Evolutionary conservation across 2,113 vertebrate species (phyloP).

Genomic region (Psammodynastes pulverulentus): DNA sequence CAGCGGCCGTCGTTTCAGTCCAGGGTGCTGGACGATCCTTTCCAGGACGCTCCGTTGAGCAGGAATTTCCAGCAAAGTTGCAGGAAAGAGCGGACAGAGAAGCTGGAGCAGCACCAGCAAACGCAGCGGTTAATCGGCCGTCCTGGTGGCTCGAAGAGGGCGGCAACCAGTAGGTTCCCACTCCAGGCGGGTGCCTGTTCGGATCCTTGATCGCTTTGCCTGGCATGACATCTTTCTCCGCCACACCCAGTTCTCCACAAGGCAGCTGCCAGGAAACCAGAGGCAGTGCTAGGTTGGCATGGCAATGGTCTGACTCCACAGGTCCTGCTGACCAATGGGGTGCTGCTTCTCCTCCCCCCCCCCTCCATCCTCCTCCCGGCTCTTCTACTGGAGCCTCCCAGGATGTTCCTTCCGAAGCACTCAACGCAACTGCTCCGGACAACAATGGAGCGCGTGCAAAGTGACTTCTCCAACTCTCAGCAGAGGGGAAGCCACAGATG

Average conservation of each 20-base stretch:
- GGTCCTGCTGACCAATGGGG: constrained; percentile 71
- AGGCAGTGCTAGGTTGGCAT: constrained; percentile 73
- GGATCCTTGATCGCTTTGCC: constrained; percentile 18
- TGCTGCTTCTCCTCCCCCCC: constrained; percentile 26
- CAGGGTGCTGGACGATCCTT: not conserved
- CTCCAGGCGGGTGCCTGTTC: constrained; percentile 15
- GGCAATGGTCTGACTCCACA: constrained; percentile 79
- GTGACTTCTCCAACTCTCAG: not conserved
- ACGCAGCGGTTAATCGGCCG: not conserved
- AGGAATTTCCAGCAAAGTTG: constrained; percentile 38
- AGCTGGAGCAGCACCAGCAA: not conserved
- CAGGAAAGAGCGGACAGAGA: not conserved
- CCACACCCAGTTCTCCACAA: constrained; percentile 58
- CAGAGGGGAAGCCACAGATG: not conserved
- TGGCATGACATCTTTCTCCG: constrained; percentile 55
- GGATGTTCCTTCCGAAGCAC: constrained; percentile 44
- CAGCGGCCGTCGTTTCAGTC: not conserved
- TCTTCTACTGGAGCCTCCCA: constrained; percentile 39
- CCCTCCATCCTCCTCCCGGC: constrained; percentile 18
- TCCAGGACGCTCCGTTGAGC: not conserved
- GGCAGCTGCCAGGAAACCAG: constrained; percentile 46
- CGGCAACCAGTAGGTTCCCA: not conserved
- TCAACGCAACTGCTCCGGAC: not conserved
- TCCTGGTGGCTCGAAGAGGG: not conserved
- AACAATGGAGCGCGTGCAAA: not conserved